Percentiles rank a stretch among this genome's conserved stretches.
Conservation (phyloP, 2,888 invertebrate genomes). For the Oligia strigilis region DNA sequence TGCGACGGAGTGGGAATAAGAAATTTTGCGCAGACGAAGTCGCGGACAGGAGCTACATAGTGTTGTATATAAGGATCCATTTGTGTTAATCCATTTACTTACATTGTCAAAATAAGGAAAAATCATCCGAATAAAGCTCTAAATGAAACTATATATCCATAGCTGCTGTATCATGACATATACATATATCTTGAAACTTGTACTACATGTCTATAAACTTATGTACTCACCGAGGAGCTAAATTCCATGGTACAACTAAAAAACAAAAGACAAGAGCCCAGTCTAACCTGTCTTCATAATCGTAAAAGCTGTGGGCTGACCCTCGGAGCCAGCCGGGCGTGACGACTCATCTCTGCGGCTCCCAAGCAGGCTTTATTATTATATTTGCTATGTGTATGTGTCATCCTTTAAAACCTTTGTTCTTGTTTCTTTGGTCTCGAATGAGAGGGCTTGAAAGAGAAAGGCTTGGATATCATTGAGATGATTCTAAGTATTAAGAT, state of each 20-base stretch:
- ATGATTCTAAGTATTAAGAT: not conserved
- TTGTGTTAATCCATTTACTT: not conserved
- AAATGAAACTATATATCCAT: not conserved
- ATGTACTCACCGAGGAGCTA: not conserved
- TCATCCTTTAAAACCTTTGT: constrained; percentile 49
- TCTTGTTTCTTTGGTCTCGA: constrained; percentile 9
- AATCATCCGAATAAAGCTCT: not conserved
- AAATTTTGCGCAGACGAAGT: no score
- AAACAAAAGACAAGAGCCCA: constrained; percentile 14
- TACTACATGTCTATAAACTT: not conserved
- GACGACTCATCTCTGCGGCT: constrained; percentile 49
- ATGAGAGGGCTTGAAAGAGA: not conserved
- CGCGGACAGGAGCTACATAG: no score
- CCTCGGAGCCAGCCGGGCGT: constrained; percentile 51
- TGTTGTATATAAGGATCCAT: not conserved
- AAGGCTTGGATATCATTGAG: not conserved
- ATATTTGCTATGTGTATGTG: constrained; percentile 33
- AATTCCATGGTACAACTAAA: not conserved
- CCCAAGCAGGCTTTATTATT: constrained; percentile 26
- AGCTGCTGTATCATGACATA: not conserved
- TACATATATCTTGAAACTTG: not conserved
- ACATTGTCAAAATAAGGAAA: not conserved
- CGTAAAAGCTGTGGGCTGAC: constrained; percentile 61
- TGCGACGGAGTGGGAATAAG: no score
- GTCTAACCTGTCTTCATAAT: constrained; percentile 48